Evolutionary conservation across 2,113 vertebrate genomes (phyloP).

Genomic region (Caranx melampygus): DNA sequence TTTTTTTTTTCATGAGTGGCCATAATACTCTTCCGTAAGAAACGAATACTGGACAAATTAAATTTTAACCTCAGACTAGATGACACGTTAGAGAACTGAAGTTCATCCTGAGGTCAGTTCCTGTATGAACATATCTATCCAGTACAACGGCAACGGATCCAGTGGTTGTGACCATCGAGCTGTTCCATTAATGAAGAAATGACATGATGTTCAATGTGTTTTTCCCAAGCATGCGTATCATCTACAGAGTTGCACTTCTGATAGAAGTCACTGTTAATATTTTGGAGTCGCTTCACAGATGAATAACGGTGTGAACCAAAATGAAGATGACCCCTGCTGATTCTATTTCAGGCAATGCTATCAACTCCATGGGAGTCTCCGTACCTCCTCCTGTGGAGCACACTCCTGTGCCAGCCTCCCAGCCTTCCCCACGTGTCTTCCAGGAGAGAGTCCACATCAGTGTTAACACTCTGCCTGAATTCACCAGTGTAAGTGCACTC

Average conservation of each 20-base stretch:
- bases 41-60: neutral
- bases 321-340: slow-evolving; percentile 61
- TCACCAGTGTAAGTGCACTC: slow-evolving; percentile 70
- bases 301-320: slow-evolving; percentile 54
- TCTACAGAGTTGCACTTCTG: neutral
- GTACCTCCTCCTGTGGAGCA: slow-evolving; percentile 74
- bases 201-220: neutral
- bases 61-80: neutral
- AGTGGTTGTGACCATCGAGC: neutral
- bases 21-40: no score
- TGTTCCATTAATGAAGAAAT: neutral
- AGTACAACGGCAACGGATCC: neutral
- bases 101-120: neutral
- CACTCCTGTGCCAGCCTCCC: slow-evolving; percentile 73
- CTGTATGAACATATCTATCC: neutral
- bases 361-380: slow-evolving; percentile 80
- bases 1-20: no score
- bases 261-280: slow-evolving; percentile 25
- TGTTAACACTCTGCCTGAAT: slow-evolving; percentile 78
- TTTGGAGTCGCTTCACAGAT: slow-evolving; percentile 37
- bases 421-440: slow-evolving; percentile 68
- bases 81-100: neutral
- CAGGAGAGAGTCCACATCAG: slow-evolving; percentile 72
- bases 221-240: neutral
- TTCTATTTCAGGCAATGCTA: slow-evolving; percentile 78